Evolutionary conservation across 2,113 vertebrate species (phyloP).

Genomic region (Rhabdomys dilectus): DNA sequence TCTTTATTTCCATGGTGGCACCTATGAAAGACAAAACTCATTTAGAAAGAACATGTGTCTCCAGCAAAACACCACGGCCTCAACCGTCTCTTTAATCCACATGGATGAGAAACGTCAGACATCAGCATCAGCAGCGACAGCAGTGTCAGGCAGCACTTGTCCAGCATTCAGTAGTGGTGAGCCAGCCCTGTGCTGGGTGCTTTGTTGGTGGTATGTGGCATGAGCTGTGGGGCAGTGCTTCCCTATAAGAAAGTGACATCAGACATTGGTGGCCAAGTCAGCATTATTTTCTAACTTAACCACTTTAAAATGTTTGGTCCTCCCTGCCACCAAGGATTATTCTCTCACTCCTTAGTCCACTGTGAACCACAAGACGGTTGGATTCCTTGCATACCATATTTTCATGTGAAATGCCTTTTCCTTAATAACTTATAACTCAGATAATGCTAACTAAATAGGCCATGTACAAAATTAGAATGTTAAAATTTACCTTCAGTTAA

Average conservation of each 20-base stretch:
- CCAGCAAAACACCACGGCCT: background rate
- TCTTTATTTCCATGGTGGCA: background rate
- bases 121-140: background rate
- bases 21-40: background rate
- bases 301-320: background rate
- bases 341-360: background rate
- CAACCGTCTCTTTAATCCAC: background rate
- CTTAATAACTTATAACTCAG: background rate
- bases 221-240: background rate
- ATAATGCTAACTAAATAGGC: background rate
- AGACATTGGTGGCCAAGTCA: background rate
- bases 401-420: background rate
- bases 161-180: background rate
- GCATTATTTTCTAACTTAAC: background rate
- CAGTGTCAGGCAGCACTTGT: background rate
- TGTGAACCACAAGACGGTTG: background rate
- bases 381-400: background rate
- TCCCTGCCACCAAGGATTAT: background rate
- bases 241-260: background rate
- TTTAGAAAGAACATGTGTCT: background rate
- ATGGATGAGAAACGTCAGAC: background rate
- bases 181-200: background rate
- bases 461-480: background rate
- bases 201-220: background rate
- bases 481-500: background rate